These are phyloP conservation scores for Himalopsyche japonica DNA, from an alignment of 2,888 invertebrate species.

Conservation along the genomic window DNA sequence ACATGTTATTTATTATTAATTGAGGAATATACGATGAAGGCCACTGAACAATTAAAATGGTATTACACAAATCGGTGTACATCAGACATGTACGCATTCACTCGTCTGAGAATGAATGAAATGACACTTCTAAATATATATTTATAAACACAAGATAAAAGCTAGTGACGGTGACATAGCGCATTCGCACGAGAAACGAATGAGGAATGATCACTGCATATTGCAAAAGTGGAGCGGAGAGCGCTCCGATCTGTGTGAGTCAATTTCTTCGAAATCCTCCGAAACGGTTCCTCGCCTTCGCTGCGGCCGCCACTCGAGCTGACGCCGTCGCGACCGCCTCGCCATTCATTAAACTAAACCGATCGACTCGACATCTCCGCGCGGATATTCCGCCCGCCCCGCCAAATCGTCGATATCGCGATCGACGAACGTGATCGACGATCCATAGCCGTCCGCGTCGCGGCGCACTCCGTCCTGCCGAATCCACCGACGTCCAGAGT, in stretches of 20 bases:
- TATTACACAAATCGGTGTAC: too few relatives aligned
- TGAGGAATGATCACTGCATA: neutral
- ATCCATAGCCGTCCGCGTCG: neutral
- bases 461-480: neutral
- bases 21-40: too few relatives aligned
- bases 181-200: neutral
- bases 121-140: too few relatives aligned
- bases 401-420: neutral
- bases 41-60: too few relatives aligned
- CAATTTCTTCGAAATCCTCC: neutral
- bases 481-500: neutral
- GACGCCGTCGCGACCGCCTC: neutral
- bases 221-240: neutral
- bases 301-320: neutral
- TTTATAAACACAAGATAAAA: neutral
- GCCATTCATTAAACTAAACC: neutral
- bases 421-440: neutral
- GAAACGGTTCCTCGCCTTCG: neutral
- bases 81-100: too few relatives aligned
- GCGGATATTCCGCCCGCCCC: neutral
- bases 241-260: neutral
- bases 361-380: neutral
- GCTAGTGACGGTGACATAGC: neutral
- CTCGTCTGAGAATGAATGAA: too few relatives aligned
- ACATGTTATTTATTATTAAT: too few relatives aligned